These are phyloP conservation scores for Xenus cinereus DNA, from an alignment of 2,113 vertebrate species.

Conservation along the genomic window DNA sequence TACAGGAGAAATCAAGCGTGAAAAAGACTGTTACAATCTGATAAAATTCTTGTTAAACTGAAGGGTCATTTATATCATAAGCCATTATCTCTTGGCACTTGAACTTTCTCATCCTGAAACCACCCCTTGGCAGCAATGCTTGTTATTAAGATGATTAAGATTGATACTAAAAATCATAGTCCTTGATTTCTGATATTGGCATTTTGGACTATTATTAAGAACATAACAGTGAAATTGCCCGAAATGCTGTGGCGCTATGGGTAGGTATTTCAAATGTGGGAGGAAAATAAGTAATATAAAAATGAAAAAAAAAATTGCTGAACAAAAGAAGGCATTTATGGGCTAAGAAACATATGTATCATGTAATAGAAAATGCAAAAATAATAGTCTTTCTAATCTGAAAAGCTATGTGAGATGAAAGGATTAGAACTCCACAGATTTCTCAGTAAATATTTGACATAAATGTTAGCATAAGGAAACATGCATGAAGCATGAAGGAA, in stretches of 20 bases:
- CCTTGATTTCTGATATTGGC: neutral
- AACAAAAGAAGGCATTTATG: neutral
- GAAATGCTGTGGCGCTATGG: neutral
- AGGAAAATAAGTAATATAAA: neutral
- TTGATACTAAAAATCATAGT: neutral
- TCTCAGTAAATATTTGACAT: neutral
- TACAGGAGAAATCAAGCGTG: slow-evolving; percentile 43
- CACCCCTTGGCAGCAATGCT: neutral
- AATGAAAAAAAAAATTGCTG: neutral
- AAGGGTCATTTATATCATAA: slow-evolving; percentile 45
- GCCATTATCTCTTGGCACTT: slow-evolving; percentile 39
- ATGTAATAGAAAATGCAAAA: neutral
- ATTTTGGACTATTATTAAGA: neutral
- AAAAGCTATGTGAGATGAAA: neutral
- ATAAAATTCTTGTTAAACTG: slow-evolving; percentile 58
- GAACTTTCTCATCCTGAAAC: slow-evolving; percentile 31
- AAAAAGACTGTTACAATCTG: slow-evolving; percentile 28
- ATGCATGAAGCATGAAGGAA: neutral
- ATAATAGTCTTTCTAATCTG: neutral
- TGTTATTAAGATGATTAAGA: slow-evolving; percentile 3
- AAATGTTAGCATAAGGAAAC: neutral
- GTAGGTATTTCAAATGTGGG: neutral
- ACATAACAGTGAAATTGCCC: neutral
- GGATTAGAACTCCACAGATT: neutral
- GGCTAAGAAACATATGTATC: neutral